phyloP scores from a whole-genome alignment of 2,888 invertebrate species.

The Temnothorax ravouxi region DNA sequence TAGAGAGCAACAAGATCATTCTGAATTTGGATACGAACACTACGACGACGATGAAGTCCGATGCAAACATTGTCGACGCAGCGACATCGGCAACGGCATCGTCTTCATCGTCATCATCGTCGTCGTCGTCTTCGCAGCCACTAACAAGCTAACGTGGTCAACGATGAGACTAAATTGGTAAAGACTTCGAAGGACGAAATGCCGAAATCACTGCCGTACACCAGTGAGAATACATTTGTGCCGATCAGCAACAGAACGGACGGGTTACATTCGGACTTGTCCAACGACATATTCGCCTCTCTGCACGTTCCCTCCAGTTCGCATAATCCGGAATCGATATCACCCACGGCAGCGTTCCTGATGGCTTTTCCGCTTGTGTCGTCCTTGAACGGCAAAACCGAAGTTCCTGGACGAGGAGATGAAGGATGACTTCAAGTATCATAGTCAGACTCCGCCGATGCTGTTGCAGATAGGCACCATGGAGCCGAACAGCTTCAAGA shows the following conservation, averaged over 20 bases:
- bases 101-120: constrained; percentile 44
- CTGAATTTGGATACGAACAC: constrained; percentile 85
- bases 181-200: constrained; percentile 76
- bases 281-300: constrained; percentile 89
- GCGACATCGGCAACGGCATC: constrained; percentile 13
- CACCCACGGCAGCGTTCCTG: constrained; percentile 92
- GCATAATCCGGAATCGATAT: constrained; percentile 89
- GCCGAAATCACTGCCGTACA: constrained; percentile 80
- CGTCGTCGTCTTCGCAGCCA: constrained; percentile 59
- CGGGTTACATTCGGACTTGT: constrained; percentile 87
- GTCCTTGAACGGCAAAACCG: constrained; percentile 88
- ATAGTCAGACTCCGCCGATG: constrained; percentile 85
- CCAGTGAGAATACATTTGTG: constrained; percentile 82
- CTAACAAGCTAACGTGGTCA: constrained; percentile 53
- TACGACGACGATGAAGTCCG: constrained; percentile 84
- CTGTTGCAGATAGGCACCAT: constrained; percentile 84
- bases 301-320: constrained; percentile 88
- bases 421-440: constrained; percentile 85
- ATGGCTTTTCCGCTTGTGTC: constrained; percentile 92
- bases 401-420: constrained; percentile 88
- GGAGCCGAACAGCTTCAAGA: constrained; percentile 85
- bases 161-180: constrained; percentile 70
- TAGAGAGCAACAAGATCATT: constrained; percentile 81
- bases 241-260: constrained; percentile 82
- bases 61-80: constrained; percentile 58